A percentile compares a stretch with the other conserved stretches of the same genome.
Evolutionary conservation across 2,113 vertebrate species (phyloP).

Genomic region (Sceloporus undulatus): DNA sequence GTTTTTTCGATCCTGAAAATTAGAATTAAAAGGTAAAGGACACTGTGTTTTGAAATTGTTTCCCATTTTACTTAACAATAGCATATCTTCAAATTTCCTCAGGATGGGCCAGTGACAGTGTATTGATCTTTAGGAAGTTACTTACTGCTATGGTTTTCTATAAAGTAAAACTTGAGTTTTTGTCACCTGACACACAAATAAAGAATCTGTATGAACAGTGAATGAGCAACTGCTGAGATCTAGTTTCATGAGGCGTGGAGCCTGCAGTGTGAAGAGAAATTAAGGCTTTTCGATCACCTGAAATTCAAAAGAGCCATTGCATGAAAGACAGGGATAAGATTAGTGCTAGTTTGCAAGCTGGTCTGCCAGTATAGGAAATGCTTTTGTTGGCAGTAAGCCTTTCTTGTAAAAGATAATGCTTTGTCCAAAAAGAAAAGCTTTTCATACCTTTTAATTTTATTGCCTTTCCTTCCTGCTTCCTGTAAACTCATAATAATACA

Average conservation of each 20-base stretch:
- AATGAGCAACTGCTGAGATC: conserved; percentile 48
- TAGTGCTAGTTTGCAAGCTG: conserved; percentile 60
- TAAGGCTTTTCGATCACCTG: conserved; percentile 64
- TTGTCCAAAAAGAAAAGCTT: conserved; percentile 28
- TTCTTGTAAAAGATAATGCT: conserved; percentile 39
- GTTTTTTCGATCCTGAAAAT: background rate
- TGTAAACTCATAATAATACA: conserved; percentile 40
- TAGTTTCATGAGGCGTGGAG: conserved; percentile 58
- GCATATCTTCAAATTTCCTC: conserved; percentile 13
- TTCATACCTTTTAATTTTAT: conserved; percentile 33
- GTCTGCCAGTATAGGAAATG: conserved; percentile 60
- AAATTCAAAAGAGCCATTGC: conserved; percentile 67
- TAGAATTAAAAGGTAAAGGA: conserved; percentile 34
- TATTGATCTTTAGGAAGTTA: conserved; percentile 47
- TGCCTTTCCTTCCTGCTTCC: conserved; percentile 32
- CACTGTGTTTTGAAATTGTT: conserved; percentile 32
- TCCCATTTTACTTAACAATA: conserved; percentile 50
- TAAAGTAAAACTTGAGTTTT: conserved; percentile 42
- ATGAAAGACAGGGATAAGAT: conserved; percentile 64
- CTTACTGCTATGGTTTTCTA: conserved; percentile 55
- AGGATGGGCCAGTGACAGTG: conserved; percentile 35
- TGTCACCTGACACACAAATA: conserved; percentile 24
- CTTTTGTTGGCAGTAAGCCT: conserved; percentile 63
- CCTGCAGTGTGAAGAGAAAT: conserved; percentile 48
- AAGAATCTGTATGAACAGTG: conserved; percentile 47